Evolutionary conservation across 2,888 invertebrate species (phyloP).

Genomic region (Sipha maydis): DNA sequence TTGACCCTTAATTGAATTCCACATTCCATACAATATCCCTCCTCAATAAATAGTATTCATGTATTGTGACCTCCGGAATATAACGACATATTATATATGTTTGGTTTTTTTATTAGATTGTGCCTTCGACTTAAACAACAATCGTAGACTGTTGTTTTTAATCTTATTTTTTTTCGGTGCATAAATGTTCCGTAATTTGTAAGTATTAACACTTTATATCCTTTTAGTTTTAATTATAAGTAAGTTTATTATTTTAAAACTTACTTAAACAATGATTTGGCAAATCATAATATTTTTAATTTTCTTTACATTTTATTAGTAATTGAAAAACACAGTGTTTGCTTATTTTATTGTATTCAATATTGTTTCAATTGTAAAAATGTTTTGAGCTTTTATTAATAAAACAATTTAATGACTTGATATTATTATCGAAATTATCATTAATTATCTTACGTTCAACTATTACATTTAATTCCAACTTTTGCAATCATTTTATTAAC

Average conservation of each 20-base stretch:
- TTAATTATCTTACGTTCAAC: too few relatives aligned
- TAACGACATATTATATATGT: not conserved
- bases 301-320: not conserved
- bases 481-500: too few relatives aligned
- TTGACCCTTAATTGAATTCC: conserved; percentile 49
- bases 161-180: not conserved
- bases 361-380: not conserved
- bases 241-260: conserved; percentile 19
- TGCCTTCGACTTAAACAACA: not conserved
- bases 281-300: conserved; percentile 1
- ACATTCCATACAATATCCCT: conserved; percentile 50
- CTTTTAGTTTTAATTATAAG: not conserved
- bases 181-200: conserved; percentile 5
- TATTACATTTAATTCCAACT: too few relatives aligned
- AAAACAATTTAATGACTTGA: not conserved
- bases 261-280: not conserved
- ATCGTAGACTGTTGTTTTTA: not conserved
- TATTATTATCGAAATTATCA: too few relatives aligned
- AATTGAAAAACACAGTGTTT: too few relatives aligned
- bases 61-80: not conserved
- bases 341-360: too few relatives aligned
- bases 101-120: conserved; percentile 2
- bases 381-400: not conserved
- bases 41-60: conserved; percentile 25
- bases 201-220: conserved; percentile 35